Evolutionary conservation across 2,113 vertebrate species (phyloP).

Genomic region (Syngnathus floridae): DNA sequence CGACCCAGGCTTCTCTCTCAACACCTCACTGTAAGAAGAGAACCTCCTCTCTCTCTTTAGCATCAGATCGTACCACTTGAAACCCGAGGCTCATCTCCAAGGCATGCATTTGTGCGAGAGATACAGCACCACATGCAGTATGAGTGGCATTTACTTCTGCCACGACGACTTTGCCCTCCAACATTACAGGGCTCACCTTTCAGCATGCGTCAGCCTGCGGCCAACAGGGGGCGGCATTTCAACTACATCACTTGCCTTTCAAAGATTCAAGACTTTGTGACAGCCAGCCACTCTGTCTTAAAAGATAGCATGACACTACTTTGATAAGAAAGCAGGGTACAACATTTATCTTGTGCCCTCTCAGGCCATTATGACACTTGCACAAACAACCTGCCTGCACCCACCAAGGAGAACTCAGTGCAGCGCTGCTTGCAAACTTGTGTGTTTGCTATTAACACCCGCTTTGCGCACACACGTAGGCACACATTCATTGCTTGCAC

Average conservation of each 20-base stretch:
- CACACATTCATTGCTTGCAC: slow-evolving; percentile 32
- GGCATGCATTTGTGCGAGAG: slow-evolving; percentile 48
- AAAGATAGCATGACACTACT: neutral
- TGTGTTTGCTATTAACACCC: slow-evolving; percentile 66
- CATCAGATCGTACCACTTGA: slow-evolving; percentile 46
- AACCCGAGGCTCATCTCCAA: slow-evolving; percentile 54
- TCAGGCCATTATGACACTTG: slow-evolving; percentile 22
- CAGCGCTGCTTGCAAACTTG: slow-evolving; percentile 44
- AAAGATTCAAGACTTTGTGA: slow-evolving; percentile 2
- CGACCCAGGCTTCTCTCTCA: slow-evolving; percentile 58
- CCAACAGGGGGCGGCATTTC: slow-evolving; percentile 63
- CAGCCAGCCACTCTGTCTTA: neutral
- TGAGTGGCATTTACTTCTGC: slow-evolving; percentile 44
- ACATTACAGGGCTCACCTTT: slow-evolving; percentile 24
- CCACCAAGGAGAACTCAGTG: slow-evolving; percentile 34
- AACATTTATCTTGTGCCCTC: neutral
- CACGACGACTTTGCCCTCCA: slow-evolving; percentile 36
- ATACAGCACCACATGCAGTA: slow-evolving; percentile 35
- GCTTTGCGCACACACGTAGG: slow-evolving; percentile 20
- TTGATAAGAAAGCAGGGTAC: neutral
- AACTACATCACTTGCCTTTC: slow-evolving; percentile 11
- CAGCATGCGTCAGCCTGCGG: slow-evolving; percentile 12
- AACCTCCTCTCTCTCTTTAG: slow-evolving; percentile 55
- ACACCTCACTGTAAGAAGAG: slow-evolving; percentile 61
- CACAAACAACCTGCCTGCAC: slow-evolving; percentile 14